Base-by-base conservation (phyloP, 2,113 vertebrate species). In the Urocynchramus pylzowi region DNA sequence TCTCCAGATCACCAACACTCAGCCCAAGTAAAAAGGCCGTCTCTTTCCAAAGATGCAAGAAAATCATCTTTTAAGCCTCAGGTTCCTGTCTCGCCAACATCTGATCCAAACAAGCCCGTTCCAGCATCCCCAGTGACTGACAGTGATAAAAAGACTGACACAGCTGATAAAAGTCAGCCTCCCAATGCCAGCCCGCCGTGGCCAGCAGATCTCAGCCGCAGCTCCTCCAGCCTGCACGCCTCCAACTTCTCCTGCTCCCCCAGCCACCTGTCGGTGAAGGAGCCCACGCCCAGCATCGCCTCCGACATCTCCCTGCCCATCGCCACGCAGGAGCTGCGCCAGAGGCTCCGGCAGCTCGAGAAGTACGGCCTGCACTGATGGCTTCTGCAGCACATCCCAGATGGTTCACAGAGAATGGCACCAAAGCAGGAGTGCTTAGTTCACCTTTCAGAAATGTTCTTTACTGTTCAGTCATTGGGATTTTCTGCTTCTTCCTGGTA, bases 261-360 rank as follows among this genome's bases (percentile, higher is more conserved):
- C 52, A 98, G 98, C 90, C 97, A 98, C 89, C 93, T 98, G 27
- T 98, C 98, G 0, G 90, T 98, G 64, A 99, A 99, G 94, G 99
- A 99, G 84, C 98, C 99, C 15, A 99, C 99, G 6, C 99, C 99
- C 28, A 99, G 99, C 97, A 99, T 99, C 37, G 99, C 99, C 13
- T 99, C 99, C 0, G 99, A 99, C 95, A 98, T 99, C 77, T 99
- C 99, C 4, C 98, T 99, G 96, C 99, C 99, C 20, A 98, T 98
- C 2, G 98, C 99, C 80, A 98, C 98, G 0, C 99, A 99, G 97
- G 99, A 99, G 97, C 98, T 99, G n/a, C 98, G 99, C 76, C 98
- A 98, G 74, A 96, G 99, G 47, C 97, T 99, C 9, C 98, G 98
- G 5, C 99, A 99, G 87, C 98, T 99, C 27, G 98, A 99, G 27